Base-by-base conservation (phyloP, 1,140 invertebrate species). In the Carcinoscorpius rotundicauda region DNA sequence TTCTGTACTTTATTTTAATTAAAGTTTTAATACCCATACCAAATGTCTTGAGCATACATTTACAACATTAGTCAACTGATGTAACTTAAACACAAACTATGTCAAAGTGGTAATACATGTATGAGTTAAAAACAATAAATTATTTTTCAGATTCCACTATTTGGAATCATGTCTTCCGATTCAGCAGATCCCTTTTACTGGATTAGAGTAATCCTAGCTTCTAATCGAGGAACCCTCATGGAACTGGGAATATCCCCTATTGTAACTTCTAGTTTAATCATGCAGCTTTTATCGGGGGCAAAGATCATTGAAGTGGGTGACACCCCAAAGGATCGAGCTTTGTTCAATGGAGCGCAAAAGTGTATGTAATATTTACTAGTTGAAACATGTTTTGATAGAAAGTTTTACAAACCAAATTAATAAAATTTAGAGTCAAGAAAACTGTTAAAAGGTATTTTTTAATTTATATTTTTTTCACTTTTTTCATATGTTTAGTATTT, bases 261-360 rank as follows among this genome's bases (percentile, higher is more conserved):
- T 76, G 97, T 99, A 48, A 99, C 97, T 65, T 99, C 97, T 58
- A 95, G 97, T 70, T 82, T 99, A 51, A 99, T 99, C 73, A 99
- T 99, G 97, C 97, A 99, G 77, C 82, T 99, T 63, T 81, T 99
- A 73, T 96, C 97, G 72, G 97, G 97, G 68, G 96, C 96, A 10
- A 99, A 99, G 81, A 98, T 99, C 71, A 99, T 99, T 78, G 97
- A 99, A 86, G 97, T 99, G 75, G 97, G 97, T 73, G 97, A 99
- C 76, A 98, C 97, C 56, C 96, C 97, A 6, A 99, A 99, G 78
- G 97, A 99, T 76, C 83, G 97, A 78, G 97, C 97, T 51, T 80
- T 99, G 3, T 99, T 99, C 78, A 99, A 99, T 79, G 97, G 97
- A 74, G 97, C 97, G 58, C 97, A 99, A 79, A 99, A 99, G 85